These are phyloP conservation scores for Eurosta solidaginis DNA, from an alignment of 1,140 invertebrate species.

Conservation along the genomic window DNA sequence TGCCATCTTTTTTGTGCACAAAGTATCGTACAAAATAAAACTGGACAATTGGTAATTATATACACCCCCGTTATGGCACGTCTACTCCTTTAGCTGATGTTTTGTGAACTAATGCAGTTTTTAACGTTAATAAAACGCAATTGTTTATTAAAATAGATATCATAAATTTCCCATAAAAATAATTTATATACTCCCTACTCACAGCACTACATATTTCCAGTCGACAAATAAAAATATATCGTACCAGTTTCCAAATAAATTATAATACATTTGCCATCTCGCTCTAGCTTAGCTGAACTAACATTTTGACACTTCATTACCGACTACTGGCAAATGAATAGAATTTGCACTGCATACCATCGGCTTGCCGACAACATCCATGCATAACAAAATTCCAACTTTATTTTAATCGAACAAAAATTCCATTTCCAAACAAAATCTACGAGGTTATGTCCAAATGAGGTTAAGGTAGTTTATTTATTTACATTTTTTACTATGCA, in stretches of 20 bases:
- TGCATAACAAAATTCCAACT: conserved; percentile 2
- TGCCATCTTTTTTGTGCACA: neutral
- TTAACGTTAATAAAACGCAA: too few species aligned
- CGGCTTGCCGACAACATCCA: neutral
- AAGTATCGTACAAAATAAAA: too few species aligned
- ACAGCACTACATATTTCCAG: too few species aligned
- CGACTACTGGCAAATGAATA: neutral
- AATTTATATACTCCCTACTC: too few species aligned
- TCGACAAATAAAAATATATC: too few species aligned
- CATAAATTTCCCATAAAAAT: too few species aligned
- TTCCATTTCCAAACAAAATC: conserved; percentile 18
- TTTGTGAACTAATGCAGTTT: too few species aligned
- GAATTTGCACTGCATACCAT: neutral
- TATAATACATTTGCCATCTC: neutral
- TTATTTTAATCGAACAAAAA: conserved; percentile 28
- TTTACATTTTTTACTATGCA: conserved; percentile 33
- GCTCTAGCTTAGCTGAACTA: neutral
- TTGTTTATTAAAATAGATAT: too few species aligned
- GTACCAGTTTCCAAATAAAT: neutral
- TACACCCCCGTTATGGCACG: too few species aligned
- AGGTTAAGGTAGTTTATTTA: conserved; percentile 37
- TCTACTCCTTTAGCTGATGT: too few species aligned
- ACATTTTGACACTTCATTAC: neutral
- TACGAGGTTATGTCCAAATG: conserved; percentile 32
- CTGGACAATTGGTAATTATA: too few species aligned